Evolutionary conservation across 2,888 invertebrate species (phyloP).

Genomic region (Oligia strigilis): DNA sequence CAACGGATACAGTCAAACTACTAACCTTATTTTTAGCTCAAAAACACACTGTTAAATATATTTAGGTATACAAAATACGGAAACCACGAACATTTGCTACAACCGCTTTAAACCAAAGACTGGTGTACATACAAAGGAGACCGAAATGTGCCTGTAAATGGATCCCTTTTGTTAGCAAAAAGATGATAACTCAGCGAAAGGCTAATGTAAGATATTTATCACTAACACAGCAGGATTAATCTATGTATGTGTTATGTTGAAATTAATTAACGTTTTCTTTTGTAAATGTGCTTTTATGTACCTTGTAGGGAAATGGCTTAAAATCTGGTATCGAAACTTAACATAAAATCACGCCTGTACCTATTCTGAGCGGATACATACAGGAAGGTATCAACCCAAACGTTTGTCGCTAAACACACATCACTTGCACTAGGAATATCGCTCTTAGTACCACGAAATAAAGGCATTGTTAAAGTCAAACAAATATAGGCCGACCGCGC

Average conservation of each 20-base stretch:
- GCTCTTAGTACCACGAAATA: too few relatives aligned
- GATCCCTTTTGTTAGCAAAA: constrained; percentile 56
- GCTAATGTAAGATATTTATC: constrained; percentile 65
- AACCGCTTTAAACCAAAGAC: constrained; percentile 39
- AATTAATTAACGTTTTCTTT: constrained; percentile 46
- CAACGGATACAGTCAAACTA: too few relatives aligned
- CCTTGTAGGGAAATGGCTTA: neutral
- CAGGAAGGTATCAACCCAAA: too few relatives aligned
- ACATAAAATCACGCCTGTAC: too few relatives aligned
- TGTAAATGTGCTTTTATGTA: neutral
- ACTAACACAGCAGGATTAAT: constrained; percentile 26
- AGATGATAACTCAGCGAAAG: constrained; percentile 53
- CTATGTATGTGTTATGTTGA: constrained; percentile 9
- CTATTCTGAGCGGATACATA: too few relatives aligned
- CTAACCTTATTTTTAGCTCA: neutral
- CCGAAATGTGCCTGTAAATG: constrained; percentile 58
- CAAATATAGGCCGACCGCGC: too few relatives aligned
- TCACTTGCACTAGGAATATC: neutral
- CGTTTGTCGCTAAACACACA: neutral
- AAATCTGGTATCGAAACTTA: too few relatives aligned
- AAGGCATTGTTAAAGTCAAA: too few relatives aligned
- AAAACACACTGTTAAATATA: neutral
- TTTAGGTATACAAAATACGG: neutral
- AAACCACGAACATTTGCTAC: constrained; percentile 10
- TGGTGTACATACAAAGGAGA: constrained; percentile 58